Evolutionary conservation across 2,797 vertebrate genomes (phyloP).

Genomic region (Knipowitschia caucasica): DNA sequence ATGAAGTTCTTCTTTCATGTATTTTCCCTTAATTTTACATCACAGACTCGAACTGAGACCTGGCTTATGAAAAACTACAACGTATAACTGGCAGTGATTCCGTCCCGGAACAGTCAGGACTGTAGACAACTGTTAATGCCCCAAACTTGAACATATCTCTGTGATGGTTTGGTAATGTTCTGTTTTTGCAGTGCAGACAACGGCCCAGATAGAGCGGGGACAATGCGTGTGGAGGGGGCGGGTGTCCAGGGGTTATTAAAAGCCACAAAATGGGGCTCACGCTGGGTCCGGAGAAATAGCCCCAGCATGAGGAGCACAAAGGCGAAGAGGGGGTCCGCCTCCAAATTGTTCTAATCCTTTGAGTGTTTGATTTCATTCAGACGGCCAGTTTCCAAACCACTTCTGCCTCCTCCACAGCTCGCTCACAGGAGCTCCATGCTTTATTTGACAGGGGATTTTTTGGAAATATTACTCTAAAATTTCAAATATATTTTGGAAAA

Average conservation of each 20-base stretch:
- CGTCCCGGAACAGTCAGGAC: no score
- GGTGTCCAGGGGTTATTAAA: slow-evolving; percentile 91
- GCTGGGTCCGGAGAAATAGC: slow-evolving; percentile 91
- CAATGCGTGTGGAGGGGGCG: slow-evolving; percentile 87
- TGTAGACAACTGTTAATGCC: no score
- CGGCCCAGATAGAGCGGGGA: slow-evolving; percentile 84
- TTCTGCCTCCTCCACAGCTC: slow-evolving; percentile 46
- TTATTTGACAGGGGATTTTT: no score
- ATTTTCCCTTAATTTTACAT: no score
- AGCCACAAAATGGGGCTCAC: slow-evolving; percentile 91
- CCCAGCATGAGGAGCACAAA: slow-evolving; percentile 86
- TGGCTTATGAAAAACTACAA: no score
- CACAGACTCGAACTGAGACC: no score
- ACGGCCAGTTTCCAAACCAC: slow-evolving; percentile 51
- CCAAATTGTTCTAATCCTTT: slow-evolving; percentile 91
- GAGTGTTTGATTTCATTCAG: slow-evolving; percentile 87
- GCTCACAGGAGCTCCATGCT: no score
- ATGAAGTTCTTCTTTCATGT: no score
- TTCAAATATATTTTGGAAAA: no score
- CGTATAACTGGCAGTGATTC: no score
- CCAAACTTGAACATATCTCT: no score
- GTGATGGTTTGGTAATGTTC: background rate
- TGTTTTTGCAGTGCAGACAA: slow-evolving; percentile 35
- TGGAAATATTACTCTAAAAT: no score
- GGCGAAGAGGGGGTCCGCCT: slow-evolving; percentile 84